A percentile compares a stretch with the other conserved stretches of the same genome.
phyloP scores from a whole-genome alignment of 2,797 vertebrate genomes.

The Mus spretus region DNA sequence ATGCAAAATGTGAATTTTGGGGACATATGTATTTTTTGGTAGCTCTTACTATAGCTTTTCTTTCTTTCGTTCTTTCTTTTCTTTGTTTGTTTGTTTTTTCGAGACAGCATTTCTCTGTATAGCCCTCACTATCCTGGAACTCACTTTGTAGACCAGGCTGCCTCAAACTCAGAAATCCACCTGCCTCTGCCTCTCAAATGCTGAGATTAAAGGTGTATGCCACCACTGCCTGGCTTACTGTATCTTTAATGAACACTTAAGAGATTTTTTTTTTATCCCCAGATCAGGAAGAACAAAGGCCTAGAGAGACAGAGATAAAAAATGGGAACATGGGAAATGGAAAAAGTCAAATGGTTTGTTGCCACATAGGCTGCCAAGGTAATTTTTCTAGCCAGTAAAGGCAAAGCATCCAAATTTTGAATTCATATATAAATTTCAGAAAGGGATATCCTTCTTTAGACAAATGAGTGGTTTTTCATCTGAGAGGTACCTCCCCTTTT shows the following conservation, averaged over 20 bases:
- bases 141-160: too few species aligned
- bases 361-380: neutral
- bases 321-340: neutral
- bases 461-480: neutral
- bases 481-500: neutral
- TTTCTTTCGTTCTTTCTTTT: too few species aligned
- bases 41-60: slow-evolving; percentile 21
- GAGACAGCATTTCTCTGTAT: too few species aligned
- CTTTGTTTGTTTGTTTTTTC: too few species aligned
- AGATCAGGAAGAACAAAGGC: neutral
- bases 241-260: slow-evolving; percentile 8
- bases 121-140: too few species aligned
- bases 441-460: neutral
- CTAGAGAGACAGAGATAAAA: neutral
- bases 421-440: slow-evolving; percentile 17
- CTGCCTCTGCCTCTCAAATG: too few species aligned
- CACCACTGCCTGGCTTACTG: neutral
- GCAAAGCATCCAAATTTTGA: neutral
- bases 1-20: neutral
- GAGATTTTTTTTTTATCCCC: neutral
- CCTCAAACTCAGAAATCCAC: too few species aligned
- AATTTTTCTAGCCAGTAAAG: neutral
- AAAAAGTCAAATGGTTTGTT: neutral
- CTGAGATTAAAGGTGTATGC: too few species aligned
- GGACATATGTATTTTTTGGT: neutral